These are phyloP conservation scores for Umimayanthus chanpuru DNA, from an alignment of 92 coral and sea anemone genomes.

Conservation along the genomic window DNA sequence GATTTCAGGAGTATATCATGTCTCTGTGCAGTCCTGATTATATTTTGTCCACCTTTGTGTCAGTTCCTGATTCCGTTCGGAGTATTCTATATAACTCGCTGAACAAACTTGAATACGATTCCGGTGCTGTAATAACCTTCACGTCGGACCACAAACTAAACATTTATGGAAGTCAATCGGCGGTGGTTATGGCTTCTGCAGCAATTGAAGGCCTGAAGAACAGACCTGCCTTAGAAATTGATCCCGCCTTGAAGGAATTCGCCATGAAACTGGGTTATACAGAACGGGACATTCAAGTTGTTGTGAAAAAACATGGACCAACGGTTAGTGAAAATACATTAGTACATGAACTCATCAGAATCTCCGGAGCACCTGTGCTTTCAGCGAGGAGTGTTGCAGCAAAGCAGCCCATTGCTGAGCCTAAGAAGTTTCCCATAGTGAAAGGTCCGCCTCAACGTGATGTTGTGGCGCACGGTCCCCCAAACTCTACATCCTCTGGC, in stretches of 20 bases:
- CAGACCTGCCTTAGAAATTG: slow-evolving; percentile 2
- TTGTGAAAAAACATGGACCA: slow-evolving; percentile 82
- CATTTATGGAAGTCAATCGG: slow-evolving; percentile 42
- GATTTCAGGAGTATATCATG: slow-evolving; percentile 53
- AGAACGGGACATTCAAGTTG: slow-evolving; percentile 71
- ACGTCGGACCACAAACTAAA: slow-evolving; percentile 34
- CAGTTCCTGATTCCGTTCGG: slow-evolving; percentile 22
- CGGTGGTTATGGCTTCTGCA: slow-evolving; percentile 40
- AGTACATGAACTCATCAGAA: slow-evolving; percentile 76
- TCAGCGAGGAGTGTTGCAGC: background rate
- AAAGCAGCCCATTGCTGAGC: slow-evolving; percentile 14
- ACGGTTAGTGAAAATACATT: slow-evolving; percentile 76
- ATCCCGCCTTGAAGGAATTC: slow-evolving; percentile 73
- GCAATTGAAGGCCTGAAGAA: slow-evolving; percentile 38
- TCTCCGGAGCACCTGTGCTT: slow-evolving; percentile 19
- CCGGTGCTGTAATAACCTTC: slow-evolving; percentile 39
- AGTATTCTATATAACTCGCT: background rate
- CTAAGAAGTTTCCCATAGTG: background rate
- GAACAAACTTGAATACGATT: slow-evolving; percentile 42
- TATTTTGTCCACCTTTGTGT: background rate
- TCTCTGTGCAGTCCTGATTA: slow-evolving; percentile 56
- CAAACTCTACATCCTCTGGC: background rate
- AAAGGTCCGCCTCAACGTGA: slow-evolving; percentile 30
- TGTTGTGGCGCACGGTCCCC: slow-evolving; percentile 56
- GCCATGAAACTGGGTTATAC: slow-evolving; percentile 87